phyloP scores from a whole-genome alignment of 2,888 invertebrate species.

The Microchrysa polita region DNA sequence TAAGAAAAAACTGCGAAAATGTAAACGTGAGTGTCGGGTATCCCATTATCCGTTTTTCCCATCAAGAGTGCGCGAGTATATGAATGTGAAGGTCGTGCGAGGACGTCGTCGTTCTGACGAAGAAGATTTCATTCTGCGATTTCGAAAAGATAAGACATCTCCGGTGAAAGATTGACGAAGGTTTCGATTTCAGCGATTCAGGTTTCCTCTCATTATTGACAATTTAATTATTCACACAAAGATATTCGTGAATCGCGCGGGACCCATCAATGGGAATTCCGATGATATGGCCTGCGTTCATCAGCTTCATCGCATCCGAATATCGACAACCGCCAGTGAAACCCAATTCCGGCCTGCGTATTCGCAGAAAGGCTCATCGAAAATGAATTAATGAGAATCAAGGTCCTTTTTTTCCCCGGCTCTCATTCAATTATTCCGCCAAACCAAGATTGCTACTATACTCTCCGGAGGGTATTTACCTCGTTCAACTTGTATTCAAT shows the following conservation, averaged over 20 bases:
- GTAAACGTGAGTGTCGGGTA: too few relatives aligned
- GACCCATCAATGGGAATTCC: too few relatives aligned
- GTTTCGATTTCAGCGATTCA: neutral
- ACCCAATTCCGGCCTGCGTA: too few relatives aligned
- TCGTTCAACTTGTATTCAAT: constrained; percentile 21
- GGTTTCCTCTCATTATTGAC: constrained; percentile 30
- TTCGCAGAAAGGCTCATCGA: neutral
- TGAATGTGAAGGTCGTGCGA: too few relatives aligned
- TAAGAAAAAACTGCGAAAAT: too few relatives aligned
- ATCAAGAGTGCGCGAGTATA: too few relatives aligned
- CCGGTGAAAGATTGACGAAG: neutral
- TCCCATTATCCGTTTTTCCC: too few relatives aligned
- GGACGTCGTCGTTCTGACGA: too few relatives aligned
- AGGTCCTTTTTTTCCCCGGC: neutral
- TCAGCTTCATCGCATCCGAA: too few relatives aligned
- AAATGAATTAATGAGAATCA: constrained; percentile 21
- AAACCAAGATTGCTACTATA: neutral
- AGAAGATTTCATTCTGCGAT: too few relatives aligned
- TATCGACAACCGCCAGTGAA: too few relatives aligned
- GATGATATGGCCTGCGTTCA: too few relatives aligned
- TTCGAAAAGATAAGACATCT: neutral
- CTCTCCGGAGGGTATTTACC: constrained; percentile 7
- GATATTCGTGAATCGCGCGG: constrained; percentile 10
- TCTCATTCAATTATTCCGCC: constrained; percentile 31
- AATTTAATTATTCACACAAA: constrained; percentile 43